Evolutionary conservation across 2,797 vertebrate species (phyloP).

Genomic region (Neomorphus geoffroyi): DNA sequence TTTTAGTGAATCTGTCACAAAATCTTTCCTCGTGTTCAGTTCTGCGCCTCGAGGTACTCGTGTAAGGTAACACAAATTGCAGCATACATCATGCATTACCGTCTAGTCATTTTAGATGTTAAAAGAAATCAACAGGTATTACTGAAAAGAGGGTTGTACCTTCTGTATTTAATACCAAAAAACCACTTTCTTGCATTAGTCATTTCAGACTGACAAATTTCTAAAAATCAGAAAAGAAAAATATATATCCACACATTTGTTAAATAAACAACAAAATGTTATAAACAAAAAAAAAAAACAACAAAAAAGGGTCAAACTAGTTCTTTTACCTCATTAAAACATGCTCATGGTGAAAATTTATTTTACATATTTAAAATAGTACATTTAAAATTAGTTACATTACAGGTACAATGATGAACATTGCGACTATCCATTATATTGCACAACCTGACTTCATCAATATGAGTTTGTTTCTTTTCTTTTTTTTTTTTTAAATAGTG

Average conservation of each 20-base stretch:
- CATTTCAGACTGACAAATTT: slow-evolving; percentile 71
- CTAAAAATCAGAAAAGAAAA: slow-evolving; percentile 71
- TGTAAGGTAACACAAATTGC: not conserved
- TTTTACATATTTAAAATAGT: slow-evolving; percentile 99
- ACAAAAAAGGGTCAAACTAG: slow-evolving; percentile 78
- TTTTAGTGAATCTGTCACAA: slow-evolving; percentile 5
- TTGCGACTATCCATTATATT: slow-evolving; percentile 91
- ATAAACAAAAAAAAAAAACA: slow-evolving; percentile 40
- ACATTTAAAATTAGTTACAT: slow-evolving; percentile 96
- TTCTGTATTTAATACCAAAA: slow-evolving; percentile 77
- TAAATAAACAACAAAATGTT: slow-evolving; percentile 71
- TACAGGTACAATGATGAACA: slow-evolving; percentile 93
- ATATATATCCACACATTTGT: slow-evolving; percentile 71
- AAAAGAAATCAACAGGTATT: slow-evolving; percentile 63
- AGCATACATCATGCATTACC: not conserved
- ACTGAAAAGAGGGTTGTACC: slow-evolving; percentile 69
- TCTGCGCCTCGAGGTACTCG: not conserved
- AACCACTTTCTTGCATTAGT: slow-evolving; percentile 69
- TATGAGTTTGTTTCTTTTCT: slow-evolving; percentile 72
- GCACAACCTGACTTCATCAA: slow-evolving; percentile 95
- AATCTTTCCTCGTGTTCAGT: not conserved
- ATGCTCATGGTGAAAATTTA: slow-evolving; percentile 95
- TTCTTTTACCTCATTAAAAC: slow-evolving; percentile 85
- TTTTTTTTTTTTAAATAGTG: slow-evolving; percentile 91
- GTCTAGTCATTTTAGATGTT: slow-evolving; percentile 8